Percentiles rank a stretch among this genome's conserved stretches.
phyloP scores from a whole-genome alignment of 2,888 invertebrate genomes.

The Cryptocheilus praepositus region DNA sequence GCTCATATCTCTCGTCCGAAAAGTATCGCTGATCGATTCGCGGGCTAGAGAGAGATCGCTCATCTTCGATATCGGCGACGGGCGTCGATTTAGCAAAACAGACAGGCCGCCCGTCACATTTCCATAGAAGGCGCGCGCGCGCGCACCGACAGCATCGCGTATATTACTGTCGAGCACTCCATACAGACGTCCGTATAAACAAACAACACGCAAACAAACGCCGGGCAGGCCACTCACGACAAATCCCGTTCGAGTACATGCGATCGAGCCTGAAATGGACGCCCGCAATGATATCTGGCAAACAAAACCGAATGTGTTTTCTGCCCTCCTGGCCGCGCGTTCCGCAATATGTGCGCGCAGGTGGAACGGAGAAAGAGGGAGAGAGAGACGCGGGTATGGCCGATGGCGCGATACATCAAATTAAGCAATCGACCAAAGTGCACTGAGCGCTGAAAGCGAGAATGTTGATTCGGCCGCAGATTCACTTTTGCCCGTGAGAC shows the following conservation, averaged over 20 bases:
- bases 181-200: constrained; percentile 13
- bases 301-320: constrained; percentile 47
- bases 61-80: no score
- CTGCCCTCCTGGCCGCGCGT: constrained; percentile 15
- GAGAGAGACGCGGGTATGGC: not conserved
- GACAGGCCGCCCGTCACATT: not conserved
- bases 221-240: not conserved
- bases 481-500: no score
- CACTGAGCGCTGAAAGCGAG: constrained; percentile 42
- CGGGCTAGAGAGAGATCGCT: not conserved
- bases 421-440: constrained; percentile 57
- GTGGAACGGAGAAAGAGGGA: not conserved
- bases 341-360: constrained; percentile 8
- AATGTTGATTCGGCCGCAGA: constrained; percentile 40
- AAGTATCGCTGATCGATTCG: not conserved
- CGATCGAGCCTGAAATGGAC: constrained; percentile 33
- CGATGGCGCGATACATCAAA: constrained; percentile 45
- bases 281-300: constrained; percentile 39
- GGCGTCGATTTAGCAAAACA: constrained; percentile 16
- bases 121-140: not conserved
- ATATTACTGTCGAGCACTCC: constrained; percentile 17
- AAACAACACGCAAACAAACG: constrained; percentile 13
- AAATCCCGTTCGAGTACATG: constrained; percentile 12
- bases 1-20: not conserved
- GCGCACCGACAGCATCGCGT: constrained; percentile 6